These are phyloP conservation scores for Hipparchia semele DNA, from an alignment of 2,888 invertebrate genomes.

Conservation along the genomic window DNA sequence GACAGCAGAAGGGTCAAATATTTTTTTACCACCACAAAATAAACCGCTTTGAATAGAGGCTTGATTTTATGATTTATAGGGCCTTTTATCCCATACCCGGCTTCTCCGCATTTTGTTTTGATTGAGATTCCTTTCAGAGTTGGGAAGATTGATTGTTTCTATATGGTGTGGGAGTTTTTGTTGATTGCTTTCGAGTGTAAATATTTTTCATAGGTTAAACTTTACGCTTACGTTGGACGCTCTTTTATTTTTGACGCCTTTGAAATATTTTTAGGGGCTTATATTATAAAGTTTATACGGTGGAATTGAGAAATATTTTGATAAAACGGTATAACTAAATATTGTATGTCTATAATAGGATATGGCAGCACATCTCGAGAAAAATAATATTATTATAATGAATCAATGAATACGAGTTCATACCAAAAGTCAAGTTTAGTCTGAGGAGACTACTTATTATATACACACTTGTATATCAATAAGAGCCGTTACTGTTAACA, in stretches of 20 bases:
- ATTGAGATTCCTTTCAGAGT: conserved; percentile 78
- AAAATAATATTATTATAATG: neutral
- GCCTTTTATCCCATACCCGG: conserved; percentile 72
- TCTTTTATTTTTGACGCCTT: conserved; percentile 30
- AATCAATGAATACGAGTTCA: neutral
- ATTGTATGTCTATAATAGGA: too few species aligned
- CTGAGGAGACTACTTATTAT: neutral
- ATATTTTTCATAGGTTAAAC: conserved; percentile 67
- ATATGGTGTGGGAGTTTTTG: conserved; percentile 76
- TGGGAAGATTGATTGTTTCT: conserved; percentile 81
- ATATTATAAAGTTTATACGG: neutral
- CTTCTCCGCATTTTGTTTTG: conserved; percentile 79
- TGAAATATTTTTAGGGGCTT: neutral
- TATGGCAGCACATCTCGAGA: too few species aligned
- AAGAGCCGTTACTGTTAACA: too few species aligned
- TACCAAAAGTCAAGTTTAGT: neutral
- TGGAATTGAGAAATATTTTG: neutral
- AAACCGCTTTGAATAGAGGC: conserved; percentile 75
- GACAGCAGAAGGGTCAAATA: conserved; percentile 63
- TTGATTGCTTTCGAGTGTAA: conserved; percentile 71
- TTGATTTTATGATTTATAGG: conserved; percentile 83
- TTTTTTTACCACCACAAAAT: conserved; percentile 73
- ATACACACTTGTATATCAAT: too few species aligned
- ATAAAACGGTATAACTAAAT: neutral
- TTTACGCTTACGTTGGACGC: conserved; percentile 46